Percentiles rank a stretch among this genome's conserved stretches.
These are phyloP conservation scores for Natrix natrix DNA, from an alignment of 2,797 vertebrate species.

Conservation along the genomic window DNA sequence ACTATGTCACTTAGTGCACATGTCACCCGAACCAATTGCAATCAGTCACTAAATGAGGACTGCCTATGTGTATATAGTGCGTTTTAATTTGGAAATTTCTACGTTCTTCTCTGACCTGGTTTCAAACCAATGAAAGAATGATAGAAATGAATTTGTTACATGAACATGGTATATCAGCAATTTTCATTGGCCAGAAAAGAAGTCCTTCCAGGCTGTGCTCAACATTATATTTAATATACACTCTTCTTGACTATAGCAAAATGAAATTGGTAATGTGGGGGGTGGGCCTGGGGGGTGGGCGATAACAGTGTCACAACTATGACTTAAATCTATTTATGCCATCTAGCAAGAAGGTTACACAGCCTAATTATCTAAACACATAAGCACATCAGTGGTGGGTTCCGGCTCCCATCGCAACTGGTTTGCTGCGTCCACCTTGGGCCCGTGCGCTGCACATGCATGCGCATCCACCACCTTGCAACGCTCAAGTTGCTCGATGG, in stretches of 20 bases:
- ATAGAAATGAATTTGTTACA: slow-evolving; percentile 19
- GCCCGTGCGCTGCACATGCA: too few relatives aligned
- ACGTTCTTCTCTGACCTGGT: background rate
- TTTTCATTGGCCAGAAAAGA: slow-evolving; percentile 12
- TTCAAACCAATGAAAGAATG: slow-evolving; percentile 11
- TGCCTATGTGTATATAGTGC: background rate
- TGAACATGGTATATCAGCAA: background rate
- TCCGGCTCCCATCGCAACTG: too few relatives aligned
- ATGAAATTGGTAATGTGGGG: background rate
- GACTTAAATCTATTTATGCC: background rate
- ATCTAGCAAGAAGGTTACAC: background rate
- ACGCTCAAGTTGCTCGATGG: too few relatives aligned
- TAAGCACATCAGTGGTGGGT: too few relatives aligned
- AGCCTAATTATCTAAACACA: too few relatives aligned
- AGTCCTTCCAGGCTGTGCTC: slow-evolving; percentile 7
- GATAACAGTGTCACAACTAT: background rate
- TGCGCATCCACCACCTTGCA: too few relatives aligned
- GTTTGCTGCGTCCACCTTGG: too few relatives aligned
- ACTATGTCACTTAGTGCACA: background rate
- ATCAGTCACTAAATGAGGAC: background rate
- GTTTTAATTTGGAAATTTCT: background rate
- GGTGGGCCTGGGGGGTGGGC: too few relatives aligned
- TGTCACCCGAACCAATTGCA: background rate
- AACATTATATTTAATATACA: background rate
- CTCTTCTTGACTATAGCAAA: background rate